Conservation (phyloP, 1,140 invertebrate genomes). For the Coenobita brevimanus region DNA sequence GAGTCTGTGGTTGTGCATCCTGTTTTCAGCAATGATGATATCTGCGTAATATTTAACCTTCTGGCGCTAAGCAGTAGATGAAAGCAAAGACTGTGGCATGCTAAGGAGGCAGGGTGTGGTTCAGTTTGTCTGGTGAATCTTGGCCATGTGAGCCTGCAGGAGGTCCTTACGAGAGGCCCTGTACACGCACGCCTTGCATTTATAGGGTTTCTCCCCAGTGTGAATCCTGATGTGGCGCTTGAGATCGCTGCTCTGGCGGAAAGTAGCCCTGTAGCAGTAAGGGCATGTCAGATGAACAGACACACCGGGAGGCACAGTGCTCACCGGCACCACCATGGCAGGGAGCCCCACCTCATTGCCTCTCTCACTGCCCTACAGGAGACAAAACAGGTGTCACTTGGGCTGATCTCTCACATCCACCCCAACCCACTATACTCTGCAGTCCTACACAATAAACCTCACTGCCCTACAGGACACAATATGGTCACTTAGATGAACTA, state of each 20-base stretch:
- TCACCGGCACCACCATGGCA: constrained; percentile 14
- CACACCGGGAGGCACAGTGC: constrained; percentile 33
- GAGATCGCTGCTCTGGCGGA: constrained; percentile 66
- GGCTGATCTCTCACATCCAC: constrained; percentile 21
- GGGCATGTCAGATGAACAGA: constrained; percentile 61
- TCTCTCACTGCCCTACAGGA: constrained; percentile 62
- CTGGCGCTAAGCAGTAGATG: too few species aligned
- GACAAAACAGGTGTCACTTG: constrained; percentile 57
- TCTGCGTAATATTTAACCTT: too few species aligned
- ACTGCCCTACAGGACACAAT: too few species aligned
- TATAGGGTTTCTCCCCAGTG: constrained; percentile 67
- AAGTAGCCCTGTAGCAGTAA: constrained; percentile 64
- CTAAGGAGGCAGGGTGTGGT: too few species aligned
- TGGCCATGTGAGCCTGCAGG: constrained; percentile 57
- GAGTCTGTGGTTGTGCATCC: too few species aligned
- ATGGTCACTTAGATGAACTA: too few species aligned
- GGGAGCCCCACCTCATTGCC: constrained; percentile 47
- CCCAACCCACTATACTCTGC: neutral
- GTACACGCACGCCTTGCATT: constrained; percentile 61
- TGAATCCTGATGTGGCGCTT: constrained; percentile 68
- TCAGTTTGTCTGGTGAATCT: constrained; percentile 49
- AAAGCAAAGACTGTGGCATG: too few species aligned
- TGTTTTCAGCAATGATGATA: too few species aligned
- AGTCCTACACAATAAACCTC: too few species aligned
- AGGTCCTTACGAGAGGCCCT: constrained; percentile 67